These are phyloP conservation scores for Hyalella azteca DNA, from an alignment of 2,888 invertebrate species.

Conservation along the genomic window DNA sequence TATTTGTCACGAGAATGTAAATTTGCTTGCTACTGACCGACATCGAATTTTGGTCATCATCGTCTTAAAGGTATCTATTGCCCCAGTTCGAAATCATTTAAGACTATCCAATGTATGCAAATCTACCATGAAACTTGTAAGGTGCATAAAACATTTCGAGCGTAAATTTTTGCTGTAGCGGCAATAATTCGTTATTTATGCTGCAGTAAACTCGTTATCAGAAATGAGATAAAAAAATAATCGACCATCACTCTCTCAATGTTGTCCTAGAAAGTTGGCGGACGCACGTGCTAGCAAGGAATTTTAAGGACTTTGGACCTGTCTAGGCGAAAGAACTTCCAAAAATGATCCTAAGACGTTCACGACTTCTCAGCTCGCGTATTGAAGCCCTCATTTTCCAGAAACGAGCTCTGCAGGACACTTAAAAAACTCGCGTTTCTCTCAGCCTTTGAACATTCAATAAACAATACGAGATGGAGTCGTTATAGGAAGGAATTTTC, in stretches of 20 bases:
- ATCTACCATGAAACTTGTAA: too few species aligned
- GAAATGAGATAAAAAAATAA: neutral
- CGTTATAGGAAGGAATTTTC: constrained; percentile 8
- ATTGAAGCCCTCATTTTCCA: constrained; percentile 25
- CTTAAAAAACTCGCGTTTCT: constrained; percentile 28
- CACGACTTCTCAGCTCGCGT: constrained; percentile 14
- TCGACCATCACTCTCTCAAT: neutral
- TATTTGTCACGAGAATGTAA: too few species aligned
- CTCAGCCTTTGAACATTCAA: constrained; percentile 12
- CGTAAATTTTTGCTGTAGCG: too few species aligned
- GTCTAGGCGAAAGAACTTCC: constrained; percentile 19
- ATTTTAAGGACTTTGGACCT: constrained; percentile 16
- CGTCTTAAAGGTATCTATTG: too few species aligned
- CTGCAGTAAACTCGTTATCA: neutral
- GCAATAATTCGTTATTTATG: too few species aligned
- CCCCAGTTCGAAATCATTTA: too few species aligned
- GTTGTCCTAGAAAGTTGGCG: neutral
- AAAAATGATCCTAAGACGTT: constrained; percentile 9
- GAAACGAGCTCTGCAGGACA: constrained; percentile 6
- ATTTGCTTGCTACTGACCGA: too few species aligned
- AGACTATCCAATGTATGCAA: too few species aligned
- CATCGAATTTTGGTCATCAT: too few species aligned
- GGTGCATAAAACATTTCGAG: too few species aligned
- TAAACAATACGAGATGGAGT: constrained; percentile 27
- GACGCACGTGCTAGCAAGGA: neutral